Percentiles rank a stretch among this genome's conserved stretches.
Conservation (phyloP, 2,888 invertebrate genomes). For the Dysmachus trigonus region DNA sequence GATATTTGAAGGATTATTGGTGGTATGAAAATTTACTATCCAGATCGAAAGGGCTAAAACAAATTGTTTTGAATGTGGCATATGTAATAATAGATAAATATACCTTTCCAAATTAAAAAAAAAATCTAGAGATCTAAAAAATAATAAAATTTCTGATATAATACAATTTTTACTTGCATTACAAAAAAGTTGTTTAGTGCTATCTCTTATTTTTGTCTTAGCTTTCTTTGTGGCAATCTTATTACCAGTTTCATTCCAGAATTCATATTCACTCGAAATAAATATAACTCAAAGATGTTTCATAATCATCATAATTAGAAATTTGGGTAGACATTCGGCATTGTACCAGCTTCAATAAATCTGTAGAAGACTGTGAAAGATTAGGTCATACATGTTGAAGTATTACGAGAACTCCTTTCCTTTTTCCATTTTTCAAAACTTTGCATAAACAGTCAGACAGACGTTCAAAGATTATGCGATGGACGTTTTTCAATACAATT, state of each 20-base stretch:
- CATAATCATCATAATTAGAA: not conserved
- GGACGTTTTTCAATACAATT: not conserved
- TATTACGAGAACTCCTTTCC: not conserved
- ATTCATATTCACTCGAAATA: not conserved
- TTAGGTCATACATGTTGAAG: not conserved
- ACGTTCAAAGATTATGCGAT: not conserved
- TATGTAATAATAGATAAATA: no score
- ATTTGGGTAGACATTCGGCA: not conserved
- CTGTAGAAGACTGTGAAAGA: not conserved
- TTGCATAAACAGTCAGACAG: not conserved
- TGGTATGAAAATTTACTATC: no score
- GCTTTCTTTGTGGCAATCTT: no score
- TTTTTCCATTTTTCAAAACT: not conserved
- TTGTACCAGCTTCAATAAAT: not conserved
- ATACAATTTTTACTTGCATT: no score
- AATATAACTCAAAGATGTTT: not conserved
- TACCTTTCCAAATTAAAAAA: no score
- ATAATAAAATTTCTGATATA: no score
- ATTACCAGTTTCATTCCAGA: not conserved
- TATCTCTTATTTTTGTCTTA: no score
- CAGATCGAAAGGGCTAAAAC: no score
- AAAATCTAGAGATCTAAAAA: no score
- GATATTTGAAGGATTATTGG: no score
- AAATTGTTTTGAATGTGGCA: no score
- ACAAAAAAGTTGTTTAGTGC: no score